Evolutionary conservation across 2,113 vertebrate genomes (phyloP), one percentile per base, ranked within the genome.

Genomic region (Chamaetylas fuelleborni): DNA sequence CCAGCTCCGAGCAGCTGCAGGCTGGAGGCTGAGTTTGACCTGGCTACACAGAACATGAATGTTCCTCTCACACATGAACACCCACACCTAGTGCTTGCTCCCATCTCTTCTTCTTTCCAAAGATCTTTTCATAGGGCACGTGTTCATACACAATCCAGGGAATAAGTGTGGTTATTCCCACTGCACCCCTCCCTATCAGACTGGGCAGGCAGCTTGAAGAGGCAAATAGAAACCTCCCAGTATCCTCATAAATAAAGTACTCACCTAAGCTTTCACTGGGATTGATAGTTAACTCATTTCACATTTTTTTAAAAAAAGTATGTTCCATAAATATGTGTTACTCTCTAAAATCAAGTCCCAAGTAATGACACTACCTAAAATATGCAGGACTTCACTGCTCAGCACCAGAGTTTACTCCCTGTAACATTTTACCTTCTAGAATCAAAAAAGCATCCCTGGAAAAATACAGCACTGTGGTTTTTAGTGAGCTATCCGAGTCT

Each of bases 221-320:
- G 23, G 19, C 6, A 3, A 54, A 58, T 0, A 36, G 13, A 28
- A 72, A 61, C 12, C 34, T 54, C 66, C 25, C 12, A 18, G 6
- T 3, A 28, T 4, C 34, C 28, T 36, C 82, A 43, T 4, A 20
- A 80, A 66, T 42, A 33, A 66, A 84, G 18, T 36, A 31, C 19
- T 18, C 36, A 61, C 34, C 34, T 25, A 12, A 51, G 58, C 19
- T 83, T 65, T 61, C 50, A 77, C 6, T 20, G 13, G 42, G 25
- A 86, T 69, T 81, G 58, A 54, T 1, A 74, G 24, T 28, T 86
- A 66, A 70, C 8, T 51, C 24, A 26, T 45, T 64, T 19, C 36
- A 22, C 38, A n/a, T n/a, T n/a, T 0, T 0, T 36, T 36, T 36
- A 36, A 79, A n/a, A n/a, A n/a, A n/a, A 84, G 0, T 1, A 12